Evolutionary conservation across 2,113 vertebrate species (phyloP), one percentile per base, ranked within the genome.

Genomic region (Periophthalmodon schlosseri): DNA sequence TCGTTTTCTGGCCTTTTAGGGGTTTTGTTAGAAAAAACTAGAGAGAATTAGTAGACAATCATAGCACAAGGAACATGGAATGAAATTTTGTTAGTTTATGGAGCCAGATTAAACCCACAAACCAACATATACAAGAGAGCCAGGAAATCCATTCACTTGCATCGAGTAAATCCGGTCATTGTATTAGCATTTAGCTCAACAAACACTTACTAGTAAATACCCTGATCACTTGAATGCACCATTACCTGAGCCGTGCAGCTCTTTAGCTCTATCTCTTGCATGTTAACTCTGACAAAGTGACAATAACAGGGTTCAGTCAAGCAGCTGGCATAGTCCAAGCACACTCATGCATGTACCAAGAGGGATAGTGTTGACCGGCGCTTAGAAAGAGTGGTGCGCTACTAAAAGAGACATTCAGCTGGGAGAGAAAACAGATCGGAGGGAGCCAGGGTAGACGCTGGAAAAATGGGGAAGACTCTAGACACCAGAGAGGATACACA

Each of bases 401-500:
- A 78, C 84, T 91, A 86, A 90, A 87, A 91, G 87, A 92, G 91
- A 91, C 86, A 80, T 90, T 91, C 88, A 87, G 75, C 81, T 21
- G 89, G 84, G 82, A 87, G 88, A 85, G 87, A 88, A 89, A 87
- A 88, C 82, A 83, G 85, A 88, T 87, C 82, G 86, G 85, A 86
- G 86, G 68, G 79, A 89, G 82, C 72, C 58, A 69, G 84, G 79
- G 84, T 81, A 86, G 87, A 88, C 81, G 73, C 80, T 75, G 84
- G 86, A 89, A 86, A 90, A 83, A 65, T 39, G 88, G 88, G 89
- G 90, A 92, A 89, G 88, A 88, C 77, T 88, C 72, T 2, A 76
- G 86, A 90, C 91, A 89, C 87, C 72, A 80, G 81, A 83, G 84
- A 90, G 84, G 89, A 91, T 83, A 88, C 86, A 86, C 87, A 89